phyloP scores from a whole-genome alignment of 2,888 invertebrate species.

The Drosophila subsilvestris region DNA sequence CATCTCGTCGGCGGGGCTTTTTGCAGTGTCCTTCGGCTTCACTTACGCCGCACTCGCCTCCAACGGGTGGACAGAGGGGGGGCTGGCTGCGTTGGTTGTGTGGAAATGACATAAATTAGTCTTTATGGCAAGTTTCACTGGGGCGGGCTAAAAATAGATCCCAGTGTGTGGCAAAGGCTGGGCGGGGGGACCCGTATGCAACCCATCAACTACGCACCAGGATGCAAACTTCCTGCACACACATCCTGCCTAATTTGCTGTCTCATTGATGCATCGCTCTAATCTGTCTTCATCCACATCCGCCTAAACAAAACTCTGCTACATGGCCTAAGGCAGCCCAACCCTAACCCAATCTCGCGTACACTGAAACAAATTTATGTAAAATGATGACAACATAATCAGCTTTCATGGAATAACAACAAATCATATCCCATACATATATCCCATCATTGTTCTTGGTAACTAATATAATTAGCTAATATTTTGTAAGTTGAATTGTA shows the following conservation, averaged over 20 bases:
- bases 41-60: slow-evolving; percentile 41
- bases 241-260: slow-evolving; percentile 32
- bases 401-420: too few species aligned
- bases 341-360: too few species aligned
- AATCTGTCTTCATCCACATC: too few species aligned
- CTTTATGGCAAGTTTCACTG: slow-evolving; percentile 31
- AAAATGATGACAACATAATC: too few species aligned
- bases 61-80: slow-evolving; percentile 27
- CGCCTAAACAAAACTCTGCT: slow-evolving; percentile 20
- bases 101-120: slow-evolving; percentile 54
- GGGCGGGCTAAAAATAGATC: slow-evolving; percentile 47
- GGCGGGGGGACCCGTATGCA: too few species aligned
- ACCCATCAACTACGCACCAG: background rate
- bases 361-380: slow-evolving; percentile 1
- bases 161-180: background rate
- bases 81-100: slow-evolving; percentile 4
- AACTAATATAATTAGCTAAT: background rate
- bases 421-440: too few species aligned
- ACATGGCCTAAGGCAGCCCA: slow-evolving; percentile 16
- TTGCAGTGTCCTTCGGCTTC: slow-evolving; percentile 60
- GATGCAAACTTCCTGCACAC: slow-evolving; percentile 17
- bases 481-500: background rate
- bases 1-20: slow-evolving; percentile 47
- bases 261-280: too few species aligned
- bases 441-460: background rate